phyloP scores from a whole-genome alignment of 2,888 invertebrate genomes.

The Branchinecta sandiegonensis region DNA sequence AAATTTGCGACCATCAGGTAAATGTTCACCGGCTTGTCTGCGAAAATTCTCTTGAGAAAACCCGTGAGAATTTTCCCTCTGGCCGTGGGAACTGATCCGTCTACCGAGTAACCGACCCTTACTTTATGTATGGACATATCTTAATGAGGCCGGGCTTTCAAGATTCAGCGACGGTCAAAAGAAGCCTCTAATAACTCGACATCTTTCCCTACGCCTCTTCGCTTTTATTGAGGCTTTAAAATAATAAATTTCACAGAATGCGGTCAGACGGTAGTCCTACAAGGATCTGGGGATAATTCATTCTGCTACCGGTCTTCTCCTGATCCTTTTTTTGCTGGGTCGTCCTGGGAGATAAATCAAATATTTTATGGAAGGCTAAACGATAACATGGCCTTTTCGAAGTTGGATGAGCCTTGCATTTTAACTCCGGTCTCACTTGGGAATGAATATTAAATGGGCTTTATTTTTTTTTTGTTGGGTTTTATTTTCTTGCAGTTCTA shows the following conservation, averaged over 20 bases:
- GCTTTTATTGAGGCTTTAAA: slow-evolving; percentile 10
- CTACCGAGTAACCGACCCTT: not conserved
- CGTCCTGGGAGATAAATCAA: too few relatives aligned
- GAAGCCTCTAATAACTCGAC: not conserved
- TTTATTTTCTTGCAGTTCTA: too few relatives aligned
- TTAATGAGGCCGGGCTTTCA: not conserved
- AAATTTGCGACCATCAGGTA: too few relatives aligned
- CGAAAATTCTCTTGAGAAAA: too few relatives aligned
- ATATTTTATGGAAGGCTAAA: too few relatives aligned
- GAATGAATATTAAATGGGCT: too few relatives aligned
- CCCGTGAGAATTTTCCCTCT: slow-evolving; percentile 1
- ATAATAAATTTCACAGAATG: slow-evolving; percentile 6
- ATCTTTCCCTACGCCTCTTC: not conserved
- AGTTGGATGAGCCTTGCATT: too few relatives aligned
- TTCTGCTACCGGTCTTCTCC: slow-evolving; percentile 5
- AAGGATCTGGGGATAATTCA: slow-evolving; percentile 1
- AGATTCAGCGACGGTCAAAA: not conserved
- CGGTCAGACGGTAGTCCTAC: not conserved
- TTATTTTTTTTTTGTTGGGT: too few relatives aligned
- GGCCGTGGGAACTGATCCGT: not conserved
- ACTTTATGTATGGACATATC: not conserved
- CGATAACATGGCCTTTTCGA: too few relatives aligned
- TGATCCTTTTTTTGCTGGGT: not conserved
- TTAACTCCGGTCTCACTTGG: too few relatives aligned
- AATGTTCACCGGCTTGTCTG: too few relatives aligned